Conservation (phyloP, 2,888 invertebrate genomes). For the Epinotia brunnichana region DNA sequence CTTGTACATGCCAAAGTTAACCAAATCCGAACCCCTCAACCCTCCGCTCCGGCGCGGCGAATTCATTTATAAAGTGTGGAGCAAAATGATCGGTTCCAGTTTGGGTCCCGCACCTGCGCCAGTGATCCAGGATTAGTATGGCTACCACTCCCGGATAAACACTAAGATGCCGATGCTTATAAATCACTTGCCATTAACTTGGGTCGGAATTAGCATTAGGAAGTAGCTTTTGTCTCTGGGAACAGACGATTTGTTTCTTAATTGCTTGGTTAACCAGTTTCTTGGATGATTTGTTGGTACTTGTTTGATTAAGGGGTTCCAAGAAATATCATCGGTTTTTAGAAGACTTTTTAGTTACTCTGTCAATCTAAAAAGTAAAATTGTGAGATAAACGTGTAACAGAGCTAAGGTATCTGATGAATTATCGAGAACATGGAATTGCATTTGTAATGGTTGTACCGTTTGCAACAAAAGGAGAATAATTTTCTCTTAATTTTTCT, state of each 20-base stretch:
- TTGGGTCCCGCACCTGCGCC: slow-evolving; percentile 64
- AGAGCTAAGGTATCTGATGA: no score
- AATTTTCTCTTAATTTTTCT: no score
- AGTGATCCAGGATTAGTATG: slow-evolving; percentile 65
- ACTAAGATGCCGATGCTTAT: slow-evolving; percentile 69
- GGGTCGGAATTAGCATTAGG: slow-evolving; percentile 58
- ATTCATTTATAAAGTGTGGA: slow-evolving; percentile 56
- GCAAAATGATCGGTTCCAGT: slow-evolving; percentile 65
- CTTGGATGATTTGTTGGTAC: slow-evolving; percentile 32
- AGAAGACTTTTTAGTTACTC: no score
- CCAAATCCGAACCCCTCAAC: slow-evolving; percentile 47
- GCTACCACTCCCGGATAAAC: slow-evolving; percentile 58
- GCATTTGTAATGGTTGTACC: no score
- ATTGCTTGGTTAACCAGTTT: slow-evolving; percentile 40
- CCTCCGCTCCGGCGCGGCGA: slow-evolving; percentile 51
- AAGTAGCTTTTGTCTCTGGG: slow-evolving; percentile 38
- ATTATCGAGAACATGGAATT: no score
- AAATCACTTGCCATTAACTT: slow-evolving; percentile 68
- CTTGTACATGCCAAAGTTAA: slow-evolving; percentile 51
- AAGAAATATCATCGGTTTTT: no score
- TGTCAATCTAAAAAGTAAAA: no score
- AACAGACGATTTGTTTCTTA: slow-evolving; percentile 42
- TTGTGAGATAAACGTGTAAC: no score
- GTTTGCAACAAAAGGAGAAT: no score
- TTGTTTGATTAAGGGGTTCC: neutral